Evolutionary conservation across 1,140 invertebrate genomes (phyloP), one percentile per base, ranked within the genome.

Genomic region (Heliothis subflexa): DNA sequence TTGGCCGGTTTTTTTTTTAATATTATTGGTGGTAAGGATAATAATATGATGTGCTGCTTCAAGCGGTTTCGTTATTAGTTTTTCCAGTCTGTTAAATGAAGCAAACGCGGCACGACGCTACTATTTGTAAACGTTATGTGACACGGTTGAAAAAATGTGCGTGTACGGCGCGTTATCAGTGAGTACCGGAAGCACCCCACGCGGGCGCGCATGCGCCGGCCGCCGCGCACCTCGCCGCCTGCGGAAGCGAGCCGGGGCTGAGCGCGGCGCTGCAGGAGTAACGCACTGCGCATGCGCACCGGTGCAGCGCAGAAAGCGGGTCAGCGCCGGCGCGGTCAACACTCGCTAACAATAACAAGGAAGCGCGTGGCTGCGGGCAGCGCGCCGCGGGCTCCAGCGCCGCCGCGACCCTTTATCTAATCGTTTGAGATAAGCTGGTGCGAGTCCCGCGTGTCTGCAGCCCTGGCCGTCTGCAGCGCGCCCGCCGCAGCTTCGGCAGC

Each of bases 321-420:
- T 72, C 74, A 52, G 62, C 62, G 40, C 79, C 62, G 62, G 78
- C 79, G 83, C 86, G 86, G 88, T 90, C 87, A 88, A 87, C 86
- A 88, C 78, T 84, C 88, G 84, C 84, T 84, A 86, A 89, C 88
- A 88, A 89, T 87, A 88, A 89, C 90, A 86, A 89, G 89, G 88
- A 89, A 89, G 81, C 83, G 28, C 61, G 72, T 83, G 83, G 68
- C 81, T 76, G 81, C 84, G 80, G 33, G 78, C 80, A 57, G 78
- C 82, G 78, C 80, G 82, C 64, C 45, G 11, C 45, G 73, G 74
- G 45, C 74, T 81, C 86, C 86, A 86, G 87, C 85, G 88, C 83
- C 61, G 81, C 81, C 84, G 54, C 57, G 21, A 21, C 10, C 25
- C 70, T 88, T 89, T 89, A 90, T 91, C 90, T 90, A 89, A 89